Conservation (phyloP, 2,113 vertebrate species). For the Dasyprocta punctata region DNA sequence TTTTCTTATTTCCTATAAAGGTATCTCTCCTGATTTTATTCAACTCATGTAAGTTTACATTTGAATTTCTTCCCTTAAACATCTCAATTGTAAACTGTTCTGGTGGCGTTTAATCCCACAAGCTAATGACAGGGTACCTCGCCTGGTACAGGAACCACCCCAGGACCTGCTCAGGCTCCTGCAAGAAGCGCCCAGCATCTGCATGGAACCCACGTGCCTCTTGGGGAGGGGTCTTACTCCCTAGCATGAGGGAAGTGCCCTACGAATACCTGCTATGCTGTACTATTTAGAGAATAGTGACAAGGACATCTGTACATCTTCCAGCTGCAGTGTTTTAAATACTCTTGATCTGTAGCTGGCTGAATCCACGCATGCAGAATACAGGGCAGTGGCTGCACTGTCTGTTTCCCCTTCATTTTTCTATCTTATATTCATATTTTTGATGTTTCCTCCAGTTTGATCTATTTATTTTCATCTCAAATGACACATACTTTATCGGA, state of each 20-base stretch:
- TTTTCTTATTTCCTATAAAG: conserved; percentile 29
- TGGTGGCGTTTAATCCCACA: neutral
- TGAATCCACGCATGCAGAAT: neutral
- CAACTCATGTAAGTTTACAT: no score
- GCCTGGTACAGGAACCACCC: neutral
- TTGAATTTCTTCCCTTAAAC: no score
- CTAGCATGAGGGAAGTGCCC: neutral
- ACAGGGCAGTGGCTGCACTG: no score
- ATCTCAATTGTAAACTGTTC: neutral
- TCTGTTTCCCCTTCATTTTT: neutral
- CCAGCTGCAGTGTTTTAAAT: neutral
- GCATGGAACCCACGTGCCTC: neutral
- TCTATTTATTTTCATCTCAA: conserved; percentile 2
- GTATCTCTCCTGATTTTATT: no score
- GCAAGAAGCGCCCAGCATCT: neutral
- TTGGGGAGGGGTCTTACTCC: neutral
- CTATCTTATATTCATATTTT: neutral
- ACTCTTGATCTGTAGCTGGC: neutral
- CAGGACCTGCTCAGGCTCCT: neutral
- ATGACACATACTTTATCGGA: neutral
- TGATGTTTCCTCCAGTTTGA: neutral
- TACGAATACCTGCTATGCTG: neutral
- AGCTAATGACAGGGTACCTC: neutral
- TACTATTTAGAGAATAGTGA: neutral
- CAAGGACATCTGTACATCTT: neutral